Conservation (phyloP, 2,797 vertebrate species). For the Leucoraja ocellata region DNA sequence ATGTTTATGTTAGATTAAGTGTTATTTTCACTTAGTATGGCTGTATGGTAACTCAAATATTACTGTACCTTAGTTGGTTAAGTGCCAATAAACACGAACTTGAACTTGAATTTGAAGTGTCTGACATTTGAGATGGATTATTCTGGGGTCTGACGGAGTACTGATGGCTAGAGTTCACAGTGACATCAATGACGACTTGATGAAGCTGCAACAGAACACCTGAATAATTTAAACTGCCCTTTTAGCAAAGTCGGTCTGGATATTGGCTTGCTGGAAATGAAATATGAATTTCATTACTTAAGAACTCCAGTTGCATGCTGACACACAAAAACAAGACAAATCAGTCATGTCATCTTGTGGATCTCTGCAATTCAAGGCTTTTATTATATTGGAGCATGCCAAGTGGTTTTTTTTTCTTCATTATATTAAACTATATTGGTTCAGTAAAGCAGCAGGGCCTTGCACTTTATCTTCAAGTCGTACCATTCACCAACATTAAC, state of each 20-base stretch:
- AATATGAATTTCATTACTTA: slow-evolving; percentile 37
- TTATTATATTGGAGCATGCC: neutral
- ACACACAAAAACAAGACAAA: slow-evolving; percentile 6
- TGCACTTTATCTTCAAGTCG: neutral
- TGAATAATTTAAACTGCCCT: slow-evolving; percentile 35
- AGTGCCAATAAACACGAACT: no score
- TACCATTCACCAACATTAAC: neutral
- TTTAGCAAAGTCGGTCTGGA: slow-evolving; percentile 15
- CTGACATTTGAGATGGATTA: slow-evolving; percentile 3
- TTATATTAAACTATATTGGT: slow-evolving; percentile 1
- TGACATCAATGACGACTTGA: slow-evolving; percentile 23
- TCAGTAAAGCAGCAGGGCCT: neutral
- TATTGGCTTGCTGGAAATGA: slow-evolving; percentile 16
- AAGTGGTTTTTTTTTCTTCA: neutral
- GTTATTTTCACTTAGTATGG: no score
- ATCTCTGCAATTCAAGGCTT: neutral
- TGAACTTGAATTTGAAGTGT: no score
- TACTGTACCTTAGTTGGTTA: no score
- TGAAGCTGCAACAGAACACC: neutral
- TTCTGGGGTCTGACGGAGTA: neutral
- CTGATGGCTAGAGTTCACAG: slow-evolving; percentile 1
- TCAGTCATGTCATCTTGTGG: neutral
- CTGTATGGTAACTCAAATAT: no score
- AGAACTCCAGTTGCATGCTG: neutral
- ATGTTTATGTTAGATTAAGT: no score